These are phyloP conservation scores for Agrochola litura DNA, from an alignment of 2,888 invertebrate genomes.

Conservation along the genomic window DNA sequence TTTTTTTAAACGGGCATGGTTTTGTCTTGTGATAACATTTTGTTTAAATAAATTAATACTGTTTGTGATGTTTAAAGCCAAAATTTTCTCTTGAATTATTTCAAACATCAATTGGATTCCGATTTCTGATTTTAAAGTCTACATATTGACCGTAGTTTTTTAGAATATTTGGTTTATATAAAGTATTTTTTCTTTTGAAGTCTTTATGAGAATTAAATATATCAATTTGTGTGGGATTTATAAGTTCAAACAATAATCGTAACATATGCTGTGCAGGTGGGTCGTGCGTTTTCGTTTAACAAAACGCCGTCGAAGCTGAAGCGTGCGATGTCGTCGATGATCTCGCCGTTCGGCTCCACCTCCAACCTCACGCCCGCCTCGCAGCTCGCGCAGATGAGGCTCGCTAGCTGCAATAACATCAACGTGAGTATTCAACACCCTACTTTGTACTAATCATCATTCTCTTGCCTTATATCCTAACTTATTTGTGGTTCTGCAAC, in stretches of 20 bases:
- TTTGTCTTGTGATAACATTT: constrained; percentile 41
- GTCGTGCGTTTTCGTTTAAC: constrained; percentile 98
- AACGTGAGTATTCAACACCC: constrained; percentile 91
- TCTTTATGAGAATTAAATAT: background rate
- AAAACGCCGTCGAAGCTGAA: constrained; percentile 98
- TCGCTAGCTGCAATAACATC: constrained; percentile 96
- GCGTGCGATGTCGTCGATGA: constrained; percentile 98
- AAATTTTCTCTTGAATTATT: background rate
- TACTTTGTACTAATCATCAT: background rate
- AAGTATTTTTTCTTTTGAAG: constrained; percentile 1
- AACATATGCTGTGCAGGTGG: constrained; percentile 90
- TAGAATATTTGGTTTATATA: constrained; percentile 16
- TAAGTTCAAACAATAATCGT: constrained; percentile 27
- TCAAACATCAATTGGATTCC: background rate
- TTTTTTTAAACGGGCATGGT: constrained; percentile 56
- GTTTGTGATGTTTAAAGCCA: constrained; percentile 4
- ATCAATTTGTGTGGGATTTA: background rate
- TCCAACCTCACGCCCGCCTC: constrained; percentile 95
- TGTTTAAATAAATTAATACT: constrained; percentile 14
- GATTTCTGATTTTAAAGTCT: background rate
- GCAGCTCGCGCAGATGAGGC: constrained; percentile 95
- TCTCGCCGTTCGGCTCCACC: constrained; percentile 96
- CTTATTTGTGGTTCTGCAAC: background rate
- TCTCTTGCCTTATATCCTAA: background rate
- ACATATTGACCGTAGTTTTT: background rate